phyloP scores from a whole-genome alignment of 2,888 invertebrate genomes.

The Nemurella pictetii region DNA sequence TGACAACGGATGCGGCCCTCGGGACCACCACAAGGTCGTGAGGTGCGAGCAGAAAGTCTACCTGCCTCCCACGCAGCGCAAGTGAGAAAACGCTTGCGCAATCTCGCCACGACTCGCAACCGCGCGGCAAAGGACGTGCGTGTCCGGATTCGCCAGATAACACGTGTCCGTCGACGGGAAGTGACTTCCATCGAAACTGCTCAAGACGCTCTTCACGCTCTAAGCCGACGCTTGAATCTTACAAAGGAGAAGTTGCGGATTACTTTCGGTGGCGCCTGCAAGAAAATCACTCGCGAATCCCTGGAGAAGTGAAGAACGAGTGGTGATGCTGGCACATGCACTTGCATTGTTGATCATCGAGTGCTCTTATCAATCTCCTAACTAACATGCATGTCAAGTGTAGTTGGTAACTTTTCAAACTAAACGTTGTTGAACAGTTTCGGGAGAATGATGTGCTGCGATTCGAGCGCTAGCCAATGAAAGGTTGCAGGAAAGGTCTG shows the following conservation, averaged over 20 bases:
- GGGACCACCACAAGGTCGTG: slow-evolving; percentile 47
- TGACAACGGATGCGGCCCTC: background rate
- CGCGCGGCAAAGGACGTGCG: too few relatives aligned
- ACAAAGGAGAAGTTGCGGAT: background rate
- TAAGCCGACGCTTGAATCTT: background rate
- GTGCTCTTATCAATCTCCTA: background rate
- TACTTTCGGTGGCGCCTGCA: background rate
- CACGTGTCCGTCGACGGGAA: too few relatives aligned
- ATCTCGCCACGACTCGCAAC: too few relatives aligned
- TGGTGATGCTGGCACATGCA: background rate
- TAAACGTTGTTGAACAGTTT: background rate
- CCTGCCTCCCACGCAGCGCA: slow-evolving; percentile 54
- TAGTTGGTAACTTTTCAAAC: background rate
- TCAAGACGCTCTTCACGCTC: background rate
- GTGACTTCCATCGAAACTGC: background rate
- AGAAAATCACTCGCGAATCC: background rate
- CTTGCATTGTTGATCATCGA: background rate
- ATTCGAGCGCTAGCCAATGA: background rate
- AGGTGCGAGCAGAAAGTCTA: slow-evolving; percentile 52
- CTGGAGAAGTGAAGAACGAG: background rate
- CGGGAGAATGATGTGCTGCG: background rate
- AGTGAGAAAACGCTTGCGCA: too few relatives aligned
- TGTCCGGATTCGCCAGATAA: too few relatives aligned
- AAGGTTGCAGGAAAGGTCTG: background rate
- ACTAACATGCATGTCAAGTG: background rate